A percentile compares a stretch with the other conserved stretches of the same genome.
Evolutionary conservation across 1,140 invertebrate genomes (phyloP).

Genomic region (Luehdorfia chinensis): DNA sequence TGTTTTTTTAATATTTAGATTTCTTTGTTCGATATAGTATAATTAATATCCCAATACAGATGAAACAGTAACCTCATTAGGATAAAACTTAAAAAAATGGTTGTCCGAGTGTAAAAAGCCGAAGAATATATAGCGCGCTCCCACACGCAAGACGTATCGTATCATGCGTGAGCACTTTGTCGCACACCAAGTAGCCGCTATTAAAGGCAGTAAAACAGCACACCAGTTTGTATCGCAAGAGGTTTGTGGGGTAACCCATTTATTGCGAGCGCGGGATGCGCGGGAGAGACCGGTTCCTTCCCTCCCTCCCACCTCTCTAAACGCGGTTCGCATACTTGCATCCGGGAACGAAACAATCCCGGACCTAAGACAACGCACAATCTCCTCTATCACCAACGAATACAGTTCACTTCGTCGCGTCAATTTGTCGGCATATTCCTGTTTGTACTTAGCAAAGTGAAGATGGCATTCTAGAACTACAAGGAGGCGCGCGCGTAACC

Average conservation of each 20-base stretch:
- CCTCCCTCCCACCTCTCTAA: slow-evolving; percentile 26
- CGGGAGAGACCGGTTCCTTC: slow-evolving; percentile 46
- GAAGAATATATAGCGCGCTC: no score
- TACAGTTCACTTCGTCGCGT: slow-evolving; percentile 28
- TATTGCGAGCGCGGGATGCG: slow-evolving; percentile 54
- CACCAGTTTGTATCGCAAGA: slow-evolving; percentile 57
- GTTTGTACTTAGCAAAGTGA: slow-evolving; percentile 40
- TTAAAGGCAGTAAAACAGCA: slow-evolving; percentile 34
- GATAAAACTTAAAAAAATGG: no score
- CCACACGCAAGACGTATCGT: background rate
- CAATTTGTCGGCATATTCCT: slow-evolving; percentile 26
- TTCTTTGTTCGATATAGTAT: no score
- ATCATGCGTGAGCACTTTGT: background rate
- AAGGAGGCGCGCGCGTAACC: slow-evolving; percentile 48
- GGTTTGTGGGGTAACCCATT: slow-evolving; percentile 74
- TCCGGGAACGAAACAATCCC: slow-evolving; percentile 59
- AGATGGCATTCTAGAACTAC: slow-evolving; percentile 55
- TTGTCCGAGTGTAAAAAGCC: no score
- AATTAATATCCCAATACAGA: no score
- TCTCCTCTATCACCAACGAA: slow-evolving; percentile 7
- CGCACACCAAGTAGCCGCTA: slow-evolving; percentile 22
- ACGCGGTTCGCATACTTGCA: slow-evolving; percentile 47
- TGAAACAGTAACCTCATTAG: no score
- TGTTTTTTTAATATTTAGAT: no score
- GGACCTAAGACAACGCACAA: slow-evolving; percentile 15